Percentiles rank a stretch among this genome's conserved stretches.
Evolutionary conservation across 2,888 invertebrate genomes (phyloP).

Genomic region (Drosophila formosana): DNA sequence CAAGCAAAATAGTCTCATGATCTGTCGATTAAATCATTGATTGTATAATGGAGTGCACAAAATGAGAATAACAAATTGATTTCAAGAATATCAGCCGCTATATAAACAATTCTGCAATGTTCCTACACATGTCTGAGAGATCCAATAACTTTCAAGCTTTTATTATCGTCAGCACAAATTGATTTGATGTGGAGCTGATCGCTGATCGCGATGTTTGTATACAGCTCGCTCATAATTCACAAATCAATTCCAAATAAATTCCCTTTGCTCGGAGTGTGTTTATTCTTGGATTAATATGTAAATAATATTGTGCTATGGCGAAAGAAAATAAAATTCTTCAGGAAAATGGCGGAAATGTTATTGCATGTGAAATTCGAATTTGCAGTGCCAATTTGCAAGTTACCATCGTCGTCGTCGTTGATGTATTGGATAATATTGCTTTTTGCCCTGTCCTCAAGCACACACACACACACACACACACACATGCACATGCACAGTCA

Average conservation of each 20-base stretch:
- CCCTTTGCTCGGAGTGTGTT: neutral
- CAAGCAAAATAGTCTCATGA: neutral
- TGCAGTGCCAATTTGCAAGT: neutral
- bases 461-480: conserved; percentile 3
- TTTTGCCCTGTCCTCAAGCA: neutral
- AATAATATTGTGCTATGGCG: neutral
- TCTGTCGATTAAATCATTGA: neutral
- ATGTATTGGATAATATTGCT: neutral
- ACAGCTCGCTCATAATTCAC: neutral
- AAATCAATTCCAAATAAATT: conserved; percentile 3
- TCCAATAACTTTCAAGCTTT: neutral
- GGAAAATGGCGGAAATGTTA: neutral
- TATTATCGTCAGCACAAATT: conserved; percentile 1
- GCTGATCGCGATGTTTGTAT: conserved; percentile 3
- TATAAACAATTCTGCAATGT: conserved; percentile 1
- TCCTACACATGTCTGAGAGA: neutral
- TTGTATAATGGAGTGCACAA: neutral
- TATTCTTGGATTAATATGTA: neutral
- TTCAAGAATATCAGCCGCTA: neutral
- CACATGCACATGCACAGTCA: neutral
- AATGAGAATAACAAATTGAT: conserved; percentile 6
- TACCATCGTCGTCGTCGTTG: neutral
- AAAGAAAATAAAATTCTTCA: neutral
- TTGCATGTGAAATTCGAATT: neutral
- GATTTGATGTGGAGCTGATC: conserved; percentile 1